Percentiles rank a stretch among this genome's conserved stretches.
phyloP scores from a whole-genome alignment of 1,140 invertebrate species.

The Psilanteris sp. region DNA sequence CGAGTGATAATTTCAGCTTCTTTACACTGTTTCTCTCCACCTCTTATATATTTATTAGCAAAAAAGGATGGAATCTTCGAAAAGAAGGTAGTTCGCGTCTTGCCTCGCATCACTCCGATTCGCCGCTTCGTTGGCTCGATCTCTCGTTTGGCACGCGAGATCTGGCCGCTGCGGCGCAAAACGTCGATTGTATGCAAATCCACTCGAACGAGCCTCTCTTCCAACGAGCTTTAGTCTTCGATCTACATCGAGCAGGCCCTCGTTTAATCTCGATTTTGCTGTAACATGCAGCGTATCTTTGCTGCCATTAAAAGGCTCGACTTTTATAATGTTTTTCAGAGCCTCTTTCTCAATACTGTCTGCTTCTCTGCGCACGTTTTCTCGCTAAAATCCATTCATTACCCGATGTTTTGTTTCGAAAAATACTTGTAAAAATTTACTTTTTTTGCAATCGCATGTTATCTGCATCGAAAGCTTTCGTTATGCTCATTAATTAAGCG shows the following conservation, averaged over 20 bases:
- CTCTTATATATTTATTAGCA: constrained; percentile 50
- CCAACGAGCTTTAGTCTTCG: constrained; percentile 63
- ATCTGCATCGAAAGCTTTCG: no score
- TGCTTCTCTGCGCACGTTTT: constrained; percentile 41
- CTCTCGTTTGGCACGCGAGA: constrained; percentile 65
- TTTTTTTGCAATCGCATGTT: constrained; percentile 36
- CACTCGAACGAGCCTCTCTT: constrained; percentile 53
- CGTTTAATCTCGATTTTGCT: constrained; percentile 65
- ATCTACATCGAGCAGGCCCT: constrained; percentile 63
- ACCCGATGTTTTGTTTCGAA: constrained; percentile 30
- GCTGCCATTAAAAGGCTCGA: constrained; percentile 61
- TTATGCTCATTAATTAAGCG: no score
- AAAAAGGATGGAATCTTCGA: constrained; percentile 5
- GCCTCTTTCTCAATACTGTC: constrained; percentile 55
- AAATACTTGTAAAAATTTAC: constrained; percentile 34
- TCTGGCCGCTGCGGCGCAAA: constrained; percentile 61
- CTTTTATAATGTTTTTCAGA: constrained; percentile 64
- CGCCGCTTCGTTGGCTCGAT: constrained; percentile 15
- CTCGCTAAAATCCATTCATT: constrained; percentile 60
- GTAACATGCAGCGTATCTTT: constrained; percentile 58
- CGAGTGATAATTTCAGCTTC: constrained; percentile 42
- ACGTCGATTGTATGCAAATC: constrained; percentile 75
- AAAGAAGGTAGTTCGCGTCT: constrained; percentile 5
- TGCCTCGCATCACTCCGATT: constrained; percentile 37
- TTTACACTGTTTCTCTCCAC: constrained; percentile 22